Evolutionary conservation across 2,113 vertebrate genomes (phyloP), one percentile per base, ranked within the genome.

Genomic region (Regulus satrapa): DNA sequence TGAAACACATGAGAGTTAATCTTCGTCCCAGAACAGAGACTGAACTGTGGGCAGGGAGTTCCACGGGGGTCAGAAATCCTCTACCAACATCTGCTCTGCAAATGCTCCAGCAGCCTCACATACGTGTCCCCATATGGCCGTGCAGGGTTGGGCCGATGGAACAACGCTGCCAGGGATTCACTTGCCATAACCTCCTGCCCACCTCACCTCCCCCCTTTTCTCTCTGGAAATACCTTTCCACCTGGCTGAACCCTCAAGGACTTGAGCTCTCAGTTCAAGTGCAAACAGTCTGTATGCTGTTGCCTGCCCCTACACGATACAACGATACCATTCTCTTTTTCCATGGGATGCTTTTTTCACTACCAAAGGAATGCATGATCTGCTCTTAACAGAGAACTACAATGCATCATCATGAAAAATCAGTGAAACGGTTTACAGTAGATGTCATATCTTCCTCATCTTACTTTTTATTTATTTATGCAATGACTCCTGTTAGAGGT

Each of bases 41-140:
- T 41, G 43, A 96, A 49, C 78, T 46, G 88, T 83, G 72, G 91
- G 75, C 59, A 84, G 75, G 14, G 59, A 95, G 75, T 12, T 92
- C 88, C 82, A 63, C 34, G 0, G 17, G 75, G 88, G 92, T 92
- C 82, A 90, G 67, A 90, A 96, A 95, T 71, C 34, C 55, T 93
- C 46, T 40, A 28, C 26, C 78, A 87, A 95, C 91, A 94, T 93
- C 94, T 96, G 92, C 83, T 96, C 92, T 43, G 85, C 90, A 92
- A 94, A 95, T 46, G 85, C 26, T 92, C 20, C 71, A 32, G 71
- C 58, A 76, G 85, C 49, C 74, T 94, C 75, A 59, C 38, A 18
- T 85, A 34, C 8, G 1, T 32, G n/a, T 46, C 29, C 75, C 91
- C 94, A 63, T 85, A 69, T 74, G 96, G 96, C 75, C 55, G 52